Percentiles rank a stretch among this genome's conserved stretches.
Conservation (phyloP, 2,888 invertebrate species). For the Cryptophagus acutangulus region DNA sequence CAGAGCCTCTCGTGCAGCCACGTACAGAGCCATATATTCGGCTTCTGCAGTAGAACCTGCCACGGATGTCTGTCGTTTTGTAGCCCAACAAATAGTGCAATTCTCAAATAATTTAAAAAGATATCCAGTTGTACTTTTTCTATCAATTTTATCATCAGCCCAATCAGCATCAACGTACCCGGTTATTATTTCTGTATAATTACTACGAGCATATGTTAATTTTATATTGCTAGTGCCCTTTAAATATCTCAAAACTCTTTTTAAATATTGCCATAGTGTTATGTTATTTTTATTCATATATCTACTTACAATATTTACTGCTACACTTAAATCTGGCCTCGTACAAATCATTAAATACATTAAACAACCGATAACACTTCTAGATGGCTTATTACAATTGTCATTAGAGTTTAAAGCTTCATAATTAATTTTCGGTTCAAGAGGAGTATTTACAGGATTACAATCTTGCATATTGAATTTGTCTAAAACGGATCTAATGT, state of each 20-base stretch:
- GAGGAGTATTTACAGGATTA: conserved; percentile 16
- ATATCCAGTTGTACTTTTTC: conserved; percentile 14
- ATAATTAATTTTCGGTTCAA: conserved; percentile 23
- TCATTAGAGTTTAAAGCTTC: conserved; percentile 21
- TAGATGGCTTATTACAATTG: conserved; percentile 18
- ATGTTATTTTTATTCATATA: conserved; percentile 9
- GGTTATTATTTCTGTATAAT: conserved; percentile 3
- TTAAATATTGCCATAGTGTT: conserved; percentile 24
- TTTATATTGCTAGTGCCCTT: conserved; percentile 20
- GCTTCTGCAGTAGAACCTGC: conserved; percentile 8
- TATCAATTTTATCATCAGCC: conserved; percentile 10
- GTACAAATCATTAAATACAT: conserved; percentile 16
- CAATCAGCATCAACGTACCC: conserved; percentile 16
- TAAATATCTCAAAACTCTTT: conserved; percentile 26
- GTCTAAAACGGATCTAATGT: conserved; percentile 21
- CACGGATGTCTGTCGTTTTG: conserved; percentile 10
- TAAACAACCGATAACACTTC: conserved; percentile 13
- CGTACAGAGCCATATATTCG: conserved; percentile 5
- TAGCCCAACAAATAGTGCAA: conserved; percentile 12
- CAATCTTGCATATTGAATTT: conserved; percentile 16
- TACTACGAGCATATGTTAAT: conserved; percentile 8
- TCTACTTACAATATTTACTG: conserved; percentile 28
- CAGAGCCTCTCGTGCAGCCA: conserved; percentile 2
- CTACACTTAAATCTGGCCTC: conserved; percentile 21
- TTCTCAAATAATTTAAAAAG: conserved; percentile 13